Evolutionary conservation across 2,888 invertebrate species (phyloP), one percentile per base, ranked within the genome.

Genomic region (Nomada fabriciana): DNA sequence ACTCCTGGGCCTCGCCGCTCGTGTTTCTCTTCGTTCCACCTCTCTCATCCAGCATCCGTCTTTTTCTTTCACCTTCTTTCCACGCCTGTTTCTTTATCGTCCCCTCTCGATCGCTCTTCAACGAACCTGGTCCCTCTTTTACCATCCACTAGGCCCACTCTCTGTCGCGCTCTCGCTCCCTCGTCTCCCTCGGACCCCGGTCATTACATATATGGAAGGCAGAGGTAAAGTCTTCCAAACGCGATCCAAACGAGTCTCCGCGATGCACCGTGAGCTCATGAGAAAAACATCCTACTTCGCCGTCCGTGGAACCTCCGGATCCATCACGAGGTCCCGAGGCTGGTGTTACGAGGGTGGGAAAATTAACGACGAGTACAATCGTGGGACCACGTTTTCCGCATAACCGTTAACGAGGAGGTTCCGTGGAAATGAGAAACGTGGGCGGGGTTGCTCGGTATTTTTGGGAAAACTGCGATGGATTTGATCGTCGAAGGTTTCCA

Each of bases 161-260:
- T 60, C 53, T 50, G 25, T 36, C 61, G 47, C 43, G n/a, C 15
- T 47, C 63, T 59, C 61, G 47, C 60, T 18, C 47, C 73, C 29
- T 69, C 79, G 47, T 78, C 80, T 69, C 71, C 60, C 79, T 61
- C 60, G 70, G 70, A 81, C 80, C 86, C 86, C 87, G 88, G 88
- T 92, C 91, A 91, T 92, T 92, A 90, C 91, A 89, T 91, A 91
- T 89, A 90, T 88, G 89, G 89, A 90, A 89, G 89, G 86, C 86
- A 87, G 87, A 87, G 88, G 88, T 90, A 90, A 87, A 88, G 86
- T 89, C 89, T 86, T 86, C 85, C 79, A 88, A 88, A 86, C 83
- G 86, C 84, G 81, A 88, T 80, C 82, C 86, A 86, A 88, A 88
- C 87, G 88, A 86, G 88, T 88, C 86, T 77, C 79, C 78, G 64